Percentiles rank a stretch among this genome's conserved stretches.
These are phyloP conservation scores for Trachemys scripta DNA, from an alignment of 2,113 vertebrate genomes.

Conservation along the genomic window DNA sequence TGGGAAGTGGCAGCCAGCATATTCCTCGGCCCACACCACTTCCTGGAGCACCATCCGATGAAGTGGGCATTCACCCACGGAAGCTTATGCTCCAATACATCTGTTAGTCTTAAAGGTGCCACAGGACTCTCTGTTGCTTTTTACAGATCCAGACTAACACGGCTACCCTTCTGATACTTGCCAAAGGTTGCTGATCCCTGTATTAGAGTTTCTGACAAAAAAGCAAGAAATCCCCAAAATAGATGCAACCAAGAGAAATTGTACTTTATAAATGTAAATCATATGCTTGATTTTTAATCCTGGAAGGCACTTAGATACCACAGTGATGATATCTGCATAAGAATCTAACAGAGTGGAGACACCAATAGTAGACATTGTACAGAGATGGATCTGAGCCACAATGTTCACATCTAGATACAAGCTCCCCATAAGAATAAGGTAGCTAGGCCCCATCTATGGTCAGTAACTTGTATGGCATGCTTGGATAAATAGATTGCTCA, in stretches of 20 bases:
- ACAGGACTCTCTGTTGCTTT: no score
- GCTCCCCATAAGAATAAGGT: neutral
- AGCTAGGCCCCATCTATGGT: neutral
- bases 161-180: no score
- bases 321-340: neutral
- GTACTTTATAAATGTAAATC: neutral
- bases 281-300: rapidly evolving
- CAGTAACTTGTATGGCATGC: no score
- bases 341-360: neutral
- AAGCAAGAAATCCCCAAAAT: neutral
- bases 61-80: no score
- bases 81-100: no score
- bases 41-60: no score
- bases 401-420: neutral
- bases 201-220: neutral
- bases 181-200: no score
- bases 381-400: neutral
- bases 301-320: neutral
- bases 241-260: neutral
- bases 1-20: no score
- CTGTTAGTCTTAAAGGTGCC: no score
- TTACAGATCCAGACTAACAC: no score
- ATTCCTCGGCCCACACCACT: no score
- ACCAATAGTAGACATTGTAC: neutral
- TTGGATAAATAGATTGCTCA: neutral